phyloP scores from a whole-genome alignment of 2,113 vertebrate species.

The Gopherus flavomarginatus region DNA sequence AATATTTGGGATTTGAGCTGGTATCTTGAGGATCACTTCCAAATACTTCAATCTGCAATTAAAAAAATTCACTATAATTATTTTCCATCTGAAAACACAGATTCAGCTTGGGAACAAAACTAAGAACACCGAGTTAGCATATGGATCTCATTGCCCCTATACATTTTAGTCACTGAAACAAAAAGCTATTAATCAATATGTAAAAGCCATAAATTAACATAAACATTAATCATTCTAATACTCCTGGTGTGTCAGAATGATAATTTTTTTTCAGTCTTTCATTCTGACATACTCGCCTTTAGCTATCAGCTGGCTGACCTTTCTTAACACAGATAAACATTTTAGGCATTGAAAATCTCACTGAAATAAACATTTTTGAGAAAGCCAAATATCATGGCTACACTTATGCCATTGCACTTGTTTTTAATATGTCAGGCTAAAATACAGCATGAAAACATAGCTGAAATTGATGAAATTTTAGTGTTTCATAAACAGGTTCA shows the following conservation, averaged over 20 bases:
- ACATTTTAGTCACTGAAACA: slow-evolving; percentile 74
- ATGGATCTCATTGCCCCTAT: slow-evolving; percentile 81
- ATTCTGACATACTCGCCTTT: slow-evolving; percentile 69
- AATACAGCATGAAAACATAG: slow-evolving; percentile 14
- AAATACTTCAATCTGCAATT: slow-evolving; percentile 55
- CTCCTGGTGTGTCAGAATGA: slow-evolving; percentile 69
- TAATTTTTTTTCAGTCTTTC: slow-evolving; percentile 66
- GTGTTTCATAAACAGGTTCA: not conserved
- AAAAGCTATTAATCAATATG: slow-evolving; percentile 81
- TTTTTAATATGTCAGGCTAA: slow-evolving; percentile 10
- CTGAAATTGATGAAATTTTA: not conserved
- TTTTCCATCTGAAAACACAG: slow-evolving; percentile 53
- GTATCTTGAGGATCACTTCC: slow-evolving; percentile 6
- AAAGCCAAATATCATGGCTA: slow-evolving; percentile 34
- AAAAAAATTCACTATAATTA: slow-evolving; percentile 24
- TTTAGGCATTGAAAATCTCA: slow-evolving; percentile 57
- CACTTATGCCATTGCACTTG: not conserved
- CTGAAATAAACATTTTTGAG: slow-evolving; percentile 53
- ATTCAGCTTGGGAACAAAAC: slow-evolving; percentile 68
- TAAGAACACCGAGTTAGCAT: slow-evolving; percentile 70
- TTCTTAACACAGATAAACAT: slow-evolving; percentile 57
- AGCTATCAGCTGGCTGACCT: slow-evolving; percentile 75
- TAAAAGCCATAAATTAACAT: slow-evolving; percentile 78
- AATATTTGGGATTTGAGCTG: not conserved
- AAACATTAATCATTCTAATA: slow-evolving; percentile 81